Base-by-base conservation (phyloP, 2,797 vertebrate genomes). In the Coreius guichenoti region DNA sequence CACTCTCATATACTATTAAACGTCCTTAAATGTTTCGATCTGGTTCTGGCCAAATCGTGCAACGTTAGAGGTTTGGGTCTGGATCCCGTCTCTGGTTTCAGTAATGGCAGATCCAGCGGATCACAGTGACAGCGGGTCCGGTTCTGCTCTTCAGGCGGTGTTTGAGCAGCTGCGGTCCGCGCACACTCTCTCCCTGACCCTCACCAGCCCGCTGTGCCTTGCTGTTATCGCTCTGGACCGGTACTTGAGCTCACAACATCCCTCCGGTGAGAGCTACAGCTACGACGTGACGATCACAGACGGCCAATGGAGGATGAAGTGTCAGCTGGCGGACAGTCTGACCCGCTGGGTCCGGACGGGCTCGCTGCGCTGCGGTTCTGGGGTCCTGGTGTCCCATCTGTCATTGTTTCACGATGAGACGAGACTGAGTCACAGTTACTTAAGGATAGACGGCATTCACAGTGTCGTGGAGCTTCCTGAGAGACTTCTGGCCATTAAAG, bases 211-310 rank as follows among this genome's bases (percentile, higher is more conserved):
- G 19, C 85, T 88, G 3, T 89, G 93, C 0, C 93, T 97, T 1
- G 91, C 93, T 8, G 97, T 98, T 21, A 3, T 96, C 45, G 92
- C 94, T 0, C 83, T 98, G 4, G 95, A 96, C 86, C 93, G 97
- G 11, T 97, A 97, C 80, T 61, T 97, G 75, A 92, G 93, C 0
- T 94, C 92, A 39, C 86, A 85, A 4, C 69, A 86, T 9, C 67
- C 73, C 11, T 26, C n/a, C 1, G 7, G 68, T 0, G 86, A 93
- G 80, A 90, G 84, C 81, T 97, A 96, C 90, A 94, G 89, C 90
- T 98, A 96, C 87, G 98, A 99, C 16, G 76, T 98, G 88, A 98
- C 95, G 0, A 26, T 98, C 7, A 95, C 94, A 0, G 97, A 98
- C 16, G 96, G 97, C 5, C 83, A 85, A 0, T 93, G 89, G 86